These are phyloP conservation scores for Buathra laborator DNA, from an alignment of 2,888 invertebrate species.

Conservation along the genomic window DNA sequence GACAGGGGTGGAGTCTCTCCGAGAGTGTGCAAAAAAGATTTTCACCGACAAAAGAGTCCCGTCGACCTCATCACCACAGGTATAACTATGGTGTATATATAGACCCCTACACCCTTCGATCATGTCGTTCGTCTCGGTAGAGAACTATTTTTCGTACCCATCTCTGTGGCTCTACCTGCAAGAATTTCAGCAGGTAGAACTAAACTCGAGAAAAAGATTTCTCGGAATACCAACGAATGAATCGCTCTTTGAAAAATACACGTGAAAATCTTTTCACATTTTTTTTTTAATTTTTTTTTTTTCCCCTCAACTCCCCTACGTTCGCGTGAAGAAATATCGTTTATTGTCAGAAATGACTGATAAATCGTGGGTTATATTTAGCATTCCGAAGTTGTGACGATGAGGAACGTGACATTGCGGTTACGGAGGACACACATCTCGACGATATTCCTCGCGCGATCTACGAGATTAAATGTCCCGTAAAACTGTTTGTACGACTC, in stretches of 20 bases:
- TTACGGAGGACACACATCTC: slow-evolving; percentile 15
- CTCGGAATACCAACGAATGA: slow-evolving; percentile 36
- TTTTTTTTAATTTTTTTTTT: not conserved
- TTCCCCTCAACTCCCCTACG: not conserved
- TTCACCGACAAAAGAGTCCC: slow-evolving; percentile 31
- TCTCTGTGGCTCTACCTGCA: slow-evolving; percentile 40
- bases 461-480: slow-evolving; percentile 21
- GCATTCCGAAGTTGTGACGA: not conserved
- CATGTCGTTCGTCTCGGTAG: slow-evolving; percentile 40
- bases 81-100: slow-evolving; percentile 4
- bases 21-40: slow-evolving; percentile 51
- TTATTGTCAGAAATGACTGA: not conserved
- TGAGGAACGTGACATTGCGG: slow-evolving; percentile 5
- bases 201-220: slow-evolving; percentile 34
- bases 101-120: slow-evolving; percentile 17
- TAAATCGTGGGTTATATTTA: not conserved
- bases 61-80: slow-evolving; percentile 11
- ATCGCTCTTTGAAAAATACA: slow-evolving; percentile 22
- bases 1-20: not conserved
- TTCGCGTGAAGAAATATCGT: not conserved
- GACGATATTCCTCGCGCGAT: slow-evolving; percentile 6
- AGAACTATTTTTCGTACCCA: slow-evolving; percentile 45
- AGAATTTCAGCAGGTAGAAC: slow-evolving; percentile 21
- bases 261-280: slow-evolving; percentile 12
- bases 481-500: slow-evolving; percentile 1